phyloP scores from a whole-genome alignment of 2,888 invertebrate genomes.

The Uropetala carovei region DNA sequence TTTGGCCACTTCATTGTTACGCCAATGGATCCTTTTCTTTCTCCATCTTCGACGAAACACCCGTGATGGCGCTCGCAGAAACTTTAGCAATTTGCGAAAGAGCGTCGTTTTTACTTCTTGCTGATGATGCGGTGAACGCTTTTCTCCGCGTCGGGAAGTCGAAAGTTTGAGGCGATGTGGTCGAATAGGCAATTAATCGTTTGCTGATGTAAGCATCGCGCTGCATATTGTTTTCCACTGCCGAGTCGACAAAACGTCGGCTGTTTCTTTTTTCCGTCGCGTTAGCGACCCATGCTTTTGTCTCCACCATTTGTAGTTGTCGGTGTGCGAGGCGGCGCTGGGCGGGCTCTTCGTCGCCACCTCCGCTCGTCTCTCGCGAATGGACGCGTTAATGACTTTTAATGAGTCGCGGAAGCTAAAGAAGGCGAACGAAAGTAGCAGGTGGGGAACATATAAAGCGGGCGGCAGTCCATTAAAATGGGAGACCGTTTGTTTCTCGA shows the following conservation, averaged over 20 bases:
- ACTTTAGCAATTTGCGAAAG: too few species aligned
- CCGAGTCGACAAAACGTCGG: too few species aligned
- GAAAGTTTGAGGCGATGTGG: neutral
- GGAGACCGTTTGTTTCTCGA: neutral
- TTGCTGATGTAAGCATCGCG: neutral
- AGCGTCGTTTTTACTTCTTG: too few species aligned
- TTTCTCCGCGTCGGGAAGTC: neutral
- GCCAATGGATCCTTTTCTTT: too few species aligned
- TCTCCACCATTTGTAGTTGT: neutral
- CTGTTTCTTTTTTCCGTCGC: neutral
- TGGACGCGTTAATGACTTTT: neutral
- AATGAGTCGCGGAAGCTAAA: neutral
- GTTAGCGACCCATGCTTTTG: neutral
- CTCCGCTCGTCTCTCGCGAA: neutral
- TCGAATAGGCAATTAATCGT: neutral
- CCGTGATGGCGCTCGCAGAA: too few species aligned
- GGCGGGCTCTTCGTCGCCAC: neutral
- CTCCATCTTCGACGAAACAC: too few species aligned
- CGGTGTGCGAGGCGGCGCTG: neutral
- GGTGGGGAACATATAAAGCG: neutral
- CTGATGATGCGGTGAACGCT: neutral
- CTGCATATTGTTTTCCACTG: neutral
- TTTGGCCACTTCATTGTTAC: too few species aligned
- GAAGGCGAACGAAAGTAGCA: neutral
- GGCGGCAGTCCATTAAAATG: constrained; percentile 14